Base-by-base conservation (phyloP, 2,888 invertebrate species). In the Leucoptera coffeella region DNA sequence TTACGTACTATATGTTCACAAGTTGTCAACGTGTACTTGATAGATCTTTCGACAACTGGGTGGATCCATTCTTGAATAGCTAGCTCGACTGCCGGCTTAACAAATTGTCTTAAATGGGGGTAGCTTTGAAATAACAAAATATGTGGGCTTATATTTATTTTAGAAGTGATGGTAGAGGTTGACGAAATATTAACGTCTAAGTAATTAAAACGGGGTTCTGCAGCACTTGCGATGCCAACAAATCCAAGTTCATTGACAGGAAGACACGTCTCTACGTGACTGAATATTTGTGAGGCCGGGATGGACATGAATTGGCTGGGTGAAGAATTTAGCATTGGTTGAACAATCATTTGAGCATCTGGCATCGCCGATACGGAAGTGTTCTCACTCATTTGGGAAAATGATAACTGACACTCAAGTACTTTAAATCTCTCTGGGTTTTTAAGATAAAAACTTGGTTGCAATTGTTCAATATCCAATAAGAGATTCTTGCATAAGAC, bases 1-100 rank as follows among this genome's bases (percentile, higher is more conserved):
- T 96, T 99, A 30, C 93, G 82, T 25, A 97, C 86, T 13, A 97
- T 88, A 56, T 94, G 90, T 50, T 99, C 97, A 40, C 94, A 93
- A 0, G 96, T 96, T 20, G 92, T 93, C 33, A 96, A 72, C 2
- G 96, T 94, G 40, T 97, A 96, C 59, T 96, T 95, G 33, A 96
- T 90, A 4, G 95, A 92, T 22, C 97, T 74, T 43, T 99, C 97
- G 1, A 95, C 92, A 0, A 99, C 94, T 0, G 95, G 94, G 35
- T 83, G 85, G 29, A 97, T 82, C 83, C 97, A 90, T 57, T 99
- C 99, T 45, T 92, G 91, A 25, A 99, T 90, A 1, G 96, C 92
- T 31, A 91, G 79, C 53, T 96, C 95, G 28, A 99, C 84, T 3
- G 95, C 90, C 5, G 85, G 83, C 29, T 89, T 77, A 9, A 96